Percentiles rank a stretch among this genome's conserved stretches.
These are phyloP conservation scores for Collichthys lucidus DNA, from an alignment of 2,113 vertebrate species.

Conservation along the genomic window DNA sequence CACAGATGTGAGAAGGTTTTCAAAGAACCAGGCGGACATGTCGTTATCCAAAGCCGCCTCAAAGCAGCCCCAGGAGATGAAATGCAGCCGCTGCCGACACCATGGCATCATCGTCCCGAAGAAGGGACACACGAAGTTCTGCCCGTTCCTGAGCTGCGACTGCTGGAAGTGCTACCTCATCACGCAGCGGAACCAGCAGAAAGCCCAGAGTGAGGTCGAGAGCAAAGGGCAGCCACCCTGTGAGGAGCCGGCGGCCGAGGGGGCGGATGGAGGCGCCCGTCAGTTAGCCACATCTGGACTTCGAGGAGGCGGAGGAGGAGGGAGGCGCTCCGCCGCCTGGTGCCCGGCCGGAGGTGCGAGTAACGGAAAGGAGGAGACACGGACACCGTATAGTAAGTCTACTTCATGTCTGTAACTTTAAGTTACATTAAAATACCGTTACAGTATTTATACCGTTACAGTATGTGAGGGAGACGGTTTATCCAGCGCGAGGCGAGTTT, in stretches of 20 bases:
- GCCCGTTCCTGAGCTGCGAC: slow-evolving; percentile 17
- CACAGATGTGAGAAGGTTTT: no score
- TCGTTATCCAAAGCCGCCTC: neutral
- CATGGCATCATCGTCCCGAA: slow-evolving; percentile 47
- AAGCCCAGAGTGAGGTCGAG: rapidly evolving
- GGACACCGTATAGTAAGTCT: no score
- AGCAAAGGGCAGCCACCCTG: neutral
- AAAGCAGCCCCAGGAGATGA: rapidly evolving
- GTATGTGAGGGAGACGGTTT: neutral
- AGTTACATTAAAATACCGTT: neutral
- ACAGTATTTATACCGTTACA: neutral
- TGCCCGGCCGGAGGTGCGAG: neutral
- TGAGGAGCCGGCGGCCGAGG: no score
- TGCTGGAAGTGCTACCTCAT: slow-evolving; percentile 45
- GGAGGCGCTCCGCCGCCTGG: neutral
- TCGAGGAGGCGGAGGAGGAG: no score
- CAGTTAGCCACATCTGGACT: neutral
- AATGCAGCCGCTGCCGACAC: slow-evolving; percentile 46
- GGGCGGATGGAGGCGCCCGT: neutral
- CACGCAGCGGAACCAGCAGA: neutral
- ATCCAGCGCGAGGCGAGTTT: neutral
- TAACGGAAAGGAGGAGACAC: neutral
- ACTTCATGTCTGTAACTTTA: neutral
- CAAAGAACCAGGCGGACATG: no score
- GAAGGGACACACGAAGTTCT: slow-evolving; percentile 6